These are phyloP conservation scores for Mythimna loreyi DNA, from an alignment of 2,888 invertebrate genomes.

Conservation along the genomic window DNA sequence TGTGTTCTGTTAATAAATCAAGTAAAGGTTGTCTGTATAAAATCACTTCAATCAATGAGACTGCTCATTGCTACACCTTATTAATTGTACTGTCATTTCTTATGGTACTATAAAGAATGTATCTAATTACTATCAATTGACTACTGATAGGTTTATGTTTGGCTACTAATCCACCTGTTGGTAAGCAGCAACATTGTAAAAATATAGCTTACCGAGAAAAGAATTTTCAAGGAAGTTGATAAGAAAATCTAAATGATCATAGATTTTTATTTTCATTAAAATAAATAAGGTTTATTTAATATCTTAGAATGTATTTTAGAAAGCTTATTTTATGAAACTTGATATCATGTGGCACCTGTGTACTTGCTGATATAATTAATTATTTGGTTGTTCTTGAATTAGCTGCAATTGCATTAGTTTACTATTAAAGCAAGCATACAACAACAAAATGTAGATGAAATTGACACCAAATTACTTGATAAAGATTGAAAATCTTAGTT, in stretches of 20 bases:
- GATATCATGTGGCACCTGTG: neutral
- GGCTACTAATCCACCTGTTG: neutral
- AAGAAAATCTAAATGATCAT: neutral
- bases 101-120: too few relatives aligned
- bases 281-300: too few relatives aligned
- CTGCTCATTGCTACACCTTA: too few relatives aligned
- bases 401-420: slow-evolving; percentile 1
- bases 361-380: too few relatives aligned
- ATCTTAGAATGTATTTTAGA: neutral
- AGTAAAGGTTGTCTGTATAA: too few relatives aligned
- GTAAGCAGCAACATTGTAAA: neutral
- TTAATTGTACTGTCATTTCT: too few relatives aligned
- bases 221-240: neutral
- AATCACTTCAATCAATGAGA: too few relatives aligned
- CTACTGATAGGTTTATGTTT: neutral
- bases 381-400: slow-evolving; percentile 15
- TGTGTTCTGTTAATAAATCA: too few relatives aligned
- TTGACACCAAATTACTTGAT: neutral
- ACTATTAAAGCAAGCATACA: neutral
- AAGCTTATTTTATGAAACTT: neutral
- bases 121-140: too few relatives aligned
- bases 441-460: slow-evolving; percentile 1
- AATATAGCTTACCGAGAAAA: neutral
- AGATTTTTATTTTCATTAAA: too few relatives aligned
- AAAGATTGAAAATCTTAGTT: too few relatives aligned